Evolutionary conservation across 2,797 vertebrate species (phyloP).

Genomic region (Petrocephalus sullivani): DNA sequence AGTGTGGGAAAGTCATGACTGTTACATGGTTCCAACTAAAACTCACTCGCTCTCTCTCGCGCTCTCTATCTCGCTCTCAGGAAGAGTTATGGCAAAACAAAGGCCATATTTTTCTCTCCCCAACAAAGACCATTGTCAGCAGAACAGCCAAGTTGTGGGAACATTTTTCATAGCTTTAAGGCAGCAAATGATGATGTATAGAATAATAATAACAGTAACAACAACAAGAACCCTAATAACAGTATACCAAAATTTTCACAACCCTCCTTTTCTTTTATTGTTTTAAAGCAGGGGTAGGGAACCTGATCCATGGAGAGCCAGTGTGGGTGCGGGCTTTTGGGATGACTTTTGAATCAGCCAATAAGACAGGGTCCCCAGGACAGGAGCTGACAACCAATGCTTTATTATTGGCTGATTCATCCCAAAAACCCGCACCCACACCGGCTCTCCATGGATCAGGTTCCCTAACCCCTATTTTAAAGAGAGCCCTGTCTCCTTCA

Average conservation of each 20-base stretch:
- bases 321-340: too few relatives aligned
- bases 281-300: background rate
- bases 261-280: background rate
- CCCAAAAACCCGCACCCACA: too few relatives aligned
- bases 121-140: background rate
- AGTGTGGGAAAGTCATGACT: constrained; percentile 53
- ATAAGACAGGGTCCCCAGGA: too few relatives aligned
- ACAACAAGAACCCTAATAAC: background rate
- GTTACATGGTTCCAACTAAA: constrained; percentile 21
- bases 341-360: too few relatives aligned
- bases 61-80: background rate
- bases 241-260: background rate
- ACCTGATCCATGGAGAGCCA: too few relatives aligned
- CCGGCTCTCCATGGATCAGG: too few relatives aligned
- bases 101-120: background rate
- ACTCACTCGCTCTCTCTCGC: background rate
- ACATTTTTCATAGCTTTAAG: constrained; percentile 7
- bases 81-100: constrained; percentile 22
- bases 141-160: background rate
- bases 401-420: too few relatives aligned
- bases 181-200: background rate
- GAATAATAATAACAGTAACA: background rate
- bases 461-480: too few relatives aligned
- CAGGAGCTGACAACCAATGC: too few relatives aligned
- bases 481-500: background rate